Conservation (phyloP, 2,888 invertebrate species). For the Polydesmus complanatus region DNA sequence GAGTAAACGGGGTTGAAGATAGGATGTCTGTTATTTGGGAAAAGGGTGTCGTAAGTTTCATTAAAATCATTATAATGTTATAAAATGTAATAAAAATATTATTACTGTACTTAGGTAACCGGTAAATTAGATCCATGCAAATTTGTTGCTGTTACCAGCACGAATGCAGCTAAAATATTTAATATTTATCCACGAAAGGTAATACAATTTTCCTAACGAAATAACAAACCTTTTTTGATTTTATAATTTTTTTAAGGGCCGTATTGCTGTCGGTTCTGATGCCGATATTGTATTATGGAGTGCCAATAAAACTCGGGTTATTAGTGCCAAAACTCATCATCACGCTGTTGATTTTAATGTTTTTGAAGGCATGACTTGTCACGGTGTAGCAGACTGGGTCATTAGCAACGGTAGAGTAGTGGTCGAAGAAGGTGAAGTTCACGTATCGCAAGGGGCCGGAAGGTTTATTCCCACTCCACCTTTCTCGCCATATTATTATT, state of each 20-base stretch:
- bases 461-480: constrained; percentile 65
- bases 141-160: constrained; percentile 91
- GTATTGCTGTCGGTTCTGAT: constrained; percentile 82
- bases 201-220: constrained; percentile 3
- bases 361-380: constrained; percentile 88
- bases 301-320: constrained; percentile 63
- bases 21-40: constrained; percentile 96
- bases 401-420: constrained; percentile 83
- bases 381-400: constrained; percentile 85
- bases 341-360: constrained; percentile 94
- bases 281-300: constrained; percentile 98
- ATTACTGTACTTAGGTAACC: constrained; percentile 39
- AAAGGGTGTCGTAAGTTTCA: constrained; percentile 54
- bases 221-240: not conserved
- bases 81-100: not conserved
- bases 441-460: constrained; percentile 80
- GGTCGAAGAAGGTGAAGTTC: constrained; percentile 75
- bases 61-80: not conserved
- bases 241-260: constrained; percentile 41
- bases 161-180: constrained; percentile 86
- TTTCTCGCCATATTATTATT: constrained; percentile 60
- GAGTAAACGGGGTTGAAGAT: constrained; percentile 88
- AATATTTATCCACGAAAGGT: constrained; percentile 88
- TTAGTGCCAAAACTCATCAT: constrained; percentile 81
- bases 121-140: constrained; percentile 82